phyloP scores from a whole-genome alignment of 1,140 invertebrate genomes.

The Chrysoperla carnea region DNA sequence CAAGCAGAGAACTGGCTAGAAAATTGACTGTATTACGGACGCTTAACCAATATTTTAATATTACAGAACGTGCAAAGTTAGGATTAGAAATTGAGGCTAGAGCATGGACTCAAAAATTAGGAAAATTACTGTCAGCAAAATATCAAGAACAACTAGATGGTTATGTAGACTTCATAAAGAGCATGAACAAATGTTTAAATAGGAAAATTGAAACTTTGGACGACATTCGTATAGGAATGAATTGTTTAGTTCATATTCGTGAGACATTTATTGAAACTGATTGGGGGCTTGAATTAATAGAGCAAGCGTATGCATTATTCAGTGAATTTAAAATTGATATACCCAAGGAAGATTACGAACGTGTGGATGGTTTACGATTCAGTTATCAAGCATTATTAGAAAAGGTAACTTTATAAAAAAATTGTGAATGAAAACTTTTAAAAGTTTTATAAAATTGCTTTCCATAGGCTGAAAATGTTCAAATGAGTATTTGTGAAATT shows the following conservation, averaged over 20 bases:
- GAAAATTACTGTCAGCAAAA: constrained; percentile 33
- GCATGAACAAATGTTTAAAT: constrained; percentile 39
- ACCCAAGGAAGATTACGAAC: constrained; percentile 58
- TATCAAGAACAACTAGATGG: constrained; percentile 43
- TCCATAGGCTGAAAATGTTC: constrained; percentile 43
- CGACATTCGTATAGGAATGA: constrained; percentile 55
- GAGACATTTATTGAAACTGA: constrained; percentile 61
- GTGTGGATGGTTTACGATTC: constrained; percentile 57
- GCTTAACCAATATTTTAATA: not conserved
- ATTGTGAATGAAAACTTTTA: constrained; percentile 2
- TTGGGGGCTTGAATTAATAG: constrained; percentile 50
- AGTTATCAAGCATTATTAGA: constrained; percentile 44
- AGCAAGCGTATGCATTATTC: constrained; percentile 62
- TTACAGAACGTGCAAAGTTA: constrained; percentile 37
- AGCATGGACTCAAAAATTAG: constrained; percentile 50
- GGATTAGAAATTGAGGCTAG: constrained; percentile 48
- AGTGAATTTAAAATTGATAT: constrained; percentile 50
- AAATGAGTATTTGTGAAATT: constrained; percentile 51
- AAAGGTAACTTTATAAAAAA: constrained; percentile 38
- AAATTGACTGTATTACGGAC: too few species aligned
- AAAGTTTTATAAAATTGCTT: too few species aligned
- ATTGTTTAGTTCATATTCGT: constrained; percentile 53
- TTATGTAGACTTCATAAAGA: constrained; percentile 49
- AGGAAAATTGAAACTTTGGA: constrained; percentile 53
- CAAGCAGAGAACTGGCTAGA: too few species aligned